Base-by-base conservation (phyloP, 2,888 invertebrate genomes). In the Seira musarum region DNA sequence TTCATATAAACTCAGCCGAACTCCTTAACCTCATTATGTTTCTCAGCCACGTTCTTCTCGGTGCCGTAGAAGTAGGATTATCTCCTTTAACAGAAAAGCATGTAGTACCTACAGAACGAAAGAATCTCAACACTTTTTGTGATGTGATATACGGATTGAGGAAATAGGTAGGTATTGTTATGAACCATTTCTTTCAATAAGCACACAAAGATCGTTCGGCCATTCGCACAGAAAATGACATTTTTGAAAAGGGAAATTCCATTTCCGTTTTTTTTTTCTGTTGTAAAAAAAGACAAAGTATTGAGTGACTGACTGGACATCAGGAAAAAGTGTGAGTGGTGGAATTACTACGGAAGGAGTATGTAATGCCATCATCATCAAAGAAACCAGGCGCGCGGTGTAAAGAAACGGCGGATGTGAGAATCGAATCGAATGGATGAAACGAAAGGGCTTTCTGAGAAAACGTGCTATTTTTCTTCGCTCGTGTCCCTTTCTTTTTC, bases 391-490 rank as follows among this genome's bases (percentile, higher is more conserved):
- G 60, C 53, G n/a, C n/a, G n/a, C n/a, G 25, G 15, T 40, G 25
- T 13, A 53, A 3, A 76, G 61, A 46, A 61, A 22, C 35, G 19
- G 17, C 46, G 61, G 68, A 63, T 49, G 76, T 10, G n/a, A 19
- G 65, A 40, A 40, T 40, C 6, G 40, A 40, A 8, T 40, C 6
- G 53, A 60, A 57, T 64, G 71, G 57, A 46, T 30, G 10, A 35
- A 15, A 53, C 24, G 74, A 67, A 53, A 70, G 66, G 67, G 24
- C 71, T 25, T 72, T 79, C 72, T 73, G 79, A 76, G 75, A 82
- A 71, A 74, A 82, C 75, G 76, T 80, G 80, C 76, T 73, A 80
- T 80, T 72, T 63, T 65, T 66, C 67, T 61, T 53, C 24, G 10
- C 30, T 21, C 25, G 46, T n/a, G 22, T 73, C 65, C 17, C 19